Evolutionary conservation across 2,113 vertebrate species (phyloP), one percentile per base, ranked within the genome.

Genomic region (Apodemus speciosus): DNA sequence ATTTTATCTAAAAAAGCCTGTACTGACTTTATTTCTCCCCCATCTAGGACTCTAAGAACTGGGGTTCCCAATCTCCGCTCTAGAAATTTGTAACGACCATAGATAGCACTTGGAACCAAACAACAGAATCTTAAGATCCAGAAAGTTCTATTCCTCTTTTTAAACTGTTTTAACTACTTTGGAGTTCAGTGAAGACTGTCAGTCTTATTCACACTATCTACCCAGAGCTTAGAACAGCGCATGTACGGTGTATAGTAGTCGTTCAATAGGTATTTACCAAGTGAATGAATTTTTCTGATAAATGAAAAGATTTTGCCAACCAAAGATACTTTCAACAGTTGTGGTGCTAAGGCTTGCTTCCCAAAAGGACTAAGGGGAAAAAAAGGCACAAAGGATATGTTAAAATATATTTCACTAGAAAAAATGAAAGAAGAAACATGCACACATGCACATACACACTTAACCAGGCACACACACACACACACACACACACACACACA

Each of bases 221-320:
- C 21, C 71, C 56, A 51, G n/a, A 21, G 35, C 76, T 88, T 85
- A 90, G 58, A 92, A 69, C n/a, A 62, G 66, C 32, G 21, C 16
- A 60, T 10, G 7, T 8, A 5, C 46, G 46, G 20, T 38, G 79
- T n/a, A 27, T 2, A 49, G 25, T 38, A 23, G 10, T 73, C 81
- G 68, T 46, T 81, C 38, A 25, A 11, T 68, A 90, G 79, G 7
- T 88, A 76, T 68, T 72, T 72, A 79, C 68, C 68, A 73, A 72
- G 21, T 89, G 49, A 91, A 89, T 72, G 21, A 56, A 86, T 79
- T 64, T 91, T 94, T 93, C 69, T 84, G 23, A 51, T 69, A 90
- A 87, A 84, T 80, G 40, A 58, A 75, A 92, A 90, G 73, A 92
- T 30, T 16, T 49, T 87, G 83, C 11, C 71, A 66, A 75, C 56